Base-by-base conservation (phyloP, 2,888 invertebrate species). In the Caenorhabditis macrosperma region DNA sequence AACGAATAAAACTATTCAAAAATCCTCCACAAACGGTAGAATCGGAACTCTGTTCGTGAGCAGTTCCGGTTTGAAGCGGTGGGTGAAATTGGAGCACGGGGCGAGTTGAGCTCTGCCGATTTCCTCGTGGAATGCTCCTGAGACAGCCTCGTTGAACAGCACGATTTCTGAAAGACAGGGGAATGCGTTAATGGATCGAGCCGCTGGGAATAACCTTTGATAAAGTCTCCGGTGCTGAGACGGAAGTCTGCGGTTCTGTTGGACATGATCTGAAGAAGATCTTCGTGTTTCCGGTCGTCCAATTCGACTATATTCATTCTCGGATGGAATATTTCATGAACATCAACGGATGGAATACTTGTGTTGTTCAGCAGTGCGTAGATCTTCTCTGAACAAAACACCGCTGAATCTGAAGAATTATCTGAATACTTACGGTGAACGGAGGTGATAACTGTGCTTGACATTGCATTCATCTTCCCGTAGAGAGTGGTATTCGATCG, bases 401-500 rank as follows among this genome's bases (percentile, higher is more conserved):
- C 17, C 26, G 35, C 48, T 50, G 17, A 20, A 44, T 7, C 6
- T 9, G 2, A 44, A 17, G 44, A 44, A 9, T 4, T 5, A 10
- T 3, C n/a, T n/a, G n/a, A 4, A 17, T 44, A 33, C 33, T 44
- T n/a, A 78, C 78, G 69, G 54, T 78, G 78, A 60, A 78, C 66
- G 9, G 71, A 64, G 9, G 71, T 57, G 33, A 78, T 71, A 12
- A 78, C 78, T 15, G 64, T 71, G 24, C 71, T 71, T 12, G 78
- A 78, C 78, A 78, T 78, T 15, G 71, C 64, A 17, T 64, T 78
- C 59, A 78, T 35, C 50, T 71, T 69, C 26, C 78, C 78, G 52
- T 69, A 63, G 35, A 78, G 71, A 35, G 78, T 78, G 9, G 59
- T 69, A 33, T 78, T 78, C 5, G 48, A 28, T 10, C 60, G 59